Percentiles rank a stretch among this genome's conserved stretches.
Conservation (phyloP, 2,113 vertebrate genomes). For the Notarius lentiginosus region DNA sequence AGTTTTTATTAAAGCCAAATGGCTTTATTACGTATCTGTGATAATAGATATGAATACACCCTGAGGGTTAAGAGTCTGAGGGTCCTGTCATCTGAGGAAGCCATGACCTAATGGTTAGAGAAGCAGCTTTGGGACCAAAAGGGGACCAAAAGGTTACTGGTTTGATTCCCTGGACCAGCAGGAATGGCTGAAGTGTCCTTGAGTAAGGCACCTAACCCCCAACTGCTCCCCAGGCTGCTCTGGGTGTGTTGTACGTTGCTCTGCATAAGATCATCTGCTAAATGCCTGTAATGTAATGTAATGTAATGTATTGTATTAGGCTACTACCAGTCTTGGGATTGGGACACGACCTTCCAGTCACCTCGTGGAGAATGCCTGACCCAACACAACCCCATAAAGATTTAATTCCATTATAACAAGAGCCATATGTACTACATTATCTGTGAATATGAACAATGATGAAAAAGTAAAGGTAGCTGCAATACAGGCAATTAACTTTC, state of each 20-base stretch:
- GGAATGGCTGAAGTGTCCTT: too few species aligned
- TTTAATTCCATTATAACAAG: not conserved
- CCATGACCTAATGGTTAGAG: too few species aligned
- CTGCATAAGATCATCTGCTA: too few species aligned
- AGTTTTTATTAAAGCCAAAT: not conserved
- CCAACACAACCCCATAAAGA: not conserved
- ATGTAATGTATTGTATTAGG: not conserved
- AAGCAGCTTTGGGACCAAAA: too few species aligned
- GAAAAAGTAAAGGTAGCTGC: not conserved
- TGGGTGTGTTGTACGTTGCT: too few species aligned
- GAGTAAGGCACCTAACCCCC: too few species aligned
- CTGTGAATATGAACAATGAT: not conserved
- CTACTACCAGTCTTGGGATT: not conserved
- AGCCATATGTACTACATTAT: not conserved
- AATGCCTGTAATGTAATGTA: too few species aligned
- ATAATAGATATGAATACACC: not conserved
- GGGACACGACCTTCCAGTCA: not conserved
- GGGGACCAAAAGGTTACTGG: too few species aligned
- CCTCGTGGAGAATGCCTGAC: not conserved
- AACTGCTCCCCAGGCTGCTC: too few species aligned
- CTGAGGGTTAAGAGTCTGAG: not conserved
- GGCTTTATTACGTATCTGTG: not conserved
- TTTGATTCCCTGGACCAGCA: too few species aligned
- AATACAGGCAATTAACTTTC: not conserved
- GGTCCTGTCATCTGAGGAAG: too few species aligned